Conservation (phyloP, 2,888 invertebrate species). For the Tipula helvola region DNA sequence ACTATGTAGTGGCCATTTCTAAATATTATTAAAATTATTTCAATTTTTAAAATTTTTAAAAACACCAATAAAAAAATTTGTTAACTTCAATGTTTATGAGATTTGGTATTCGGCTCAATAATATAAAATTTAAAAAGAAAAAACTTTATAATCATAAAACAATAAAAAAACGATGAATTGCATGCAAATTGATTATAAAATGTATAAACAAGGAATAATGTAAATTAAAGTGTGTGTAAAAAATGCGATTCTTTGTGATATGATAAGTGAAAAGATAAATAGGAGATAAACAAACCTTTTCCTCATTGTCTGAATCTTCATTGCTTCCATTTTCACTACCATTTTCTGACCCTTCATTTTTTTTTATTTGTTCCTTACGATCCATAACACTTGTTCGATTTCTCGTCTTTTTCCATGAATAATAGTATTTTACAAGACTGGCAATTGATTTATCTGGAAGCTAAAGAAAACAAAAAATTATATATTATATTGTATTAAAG, state of each 20-base stretch:
- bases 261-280: neutral
- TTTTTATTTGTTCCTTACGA: constrained; percentile 49
- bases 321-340: constrained; percentile 73
- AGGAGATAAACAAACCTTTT: constrained; percentile 46
- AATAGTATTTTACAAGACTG: constrained; percentile 92
- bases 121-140: neutral
- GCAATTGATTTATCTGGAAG: constrained; percentile 95
- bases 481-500: neutral
- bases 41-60: constrained; percentile 17
- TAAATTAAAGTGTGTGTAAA: neutral
- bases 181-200: neutral
- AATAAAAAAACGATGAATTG: neutral
- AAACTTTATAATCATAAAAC: neutral
- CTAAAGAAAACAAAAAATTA: constrained; percentile 38
- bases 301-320: constrained; percentile 80
- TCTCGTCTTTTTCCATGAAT: constrained; percentile 95
- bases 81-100: neutral
- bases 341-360: constrained; percentile 54
- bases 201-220: neutral
- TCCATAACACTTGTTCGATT: constrained; percentile 91
- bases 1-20: constrained; percentile 66
- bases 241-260: neutral
- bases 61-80: constrained; percentile 6
- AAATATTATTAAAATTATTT: constrained; percentile 21
- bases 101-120: neutral